phyloP scores from a whole-genome alignment of 2,113 vertebrate species.

The Oxygymnocypris stewartii region DNA sequence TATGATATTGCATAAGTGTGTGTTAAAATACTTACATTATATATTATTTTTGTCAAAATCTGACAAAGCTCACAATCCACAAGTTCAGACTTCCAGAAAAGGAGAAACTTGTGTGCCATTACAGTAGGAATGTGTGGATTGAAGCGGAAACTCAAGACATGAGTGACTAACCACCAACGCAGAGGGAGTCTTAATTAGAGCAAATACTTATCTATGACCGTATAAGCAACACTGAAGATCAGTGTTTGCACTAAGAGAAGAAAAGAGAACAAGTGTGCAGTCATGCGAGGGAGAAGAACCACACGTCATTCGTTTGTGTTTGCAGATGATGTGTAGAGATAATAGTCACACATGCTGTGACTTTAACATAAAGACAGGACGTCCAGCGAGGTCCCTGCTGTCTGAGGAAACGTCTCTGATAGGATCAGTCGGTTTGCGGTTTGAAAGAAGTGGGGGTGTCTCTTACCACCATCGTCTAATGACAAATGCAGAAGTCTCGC shows the following conservation, averaged over 20 bases:
- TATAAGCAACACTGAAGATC: background rate
- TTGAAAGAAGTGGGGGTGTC: no score
- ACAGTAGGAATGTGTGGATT: conserved; percentile 49
- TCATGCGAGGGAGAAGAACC: background rate
- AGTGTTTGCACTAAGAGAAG: background rate
- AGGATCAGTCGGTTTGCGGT: background rate
- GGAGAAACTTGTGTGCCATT: conserved; percentile 37
- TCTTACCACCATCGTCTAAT: background rate
- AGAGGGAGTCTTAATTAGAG: background rate
- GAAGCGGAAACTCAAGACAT: conserved; percentile 41
- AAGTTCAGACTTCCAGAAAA: conserved; percentile 53
- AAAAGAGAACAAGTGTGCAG: background rate
- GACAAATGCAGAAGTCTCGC: conserved; percentile 14
- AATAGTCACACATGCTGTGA: background rate
- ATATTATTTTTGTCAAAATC: conserved; percentile 18
- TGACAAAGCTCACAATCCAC: conserved; percentile 31
- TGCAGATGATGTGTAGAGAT: conserved; percentile 8
- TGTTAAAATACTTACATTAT: conserved; percentile 38
- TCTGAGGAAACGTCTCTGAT: background rate
- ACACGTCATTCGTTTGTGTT: background rate
- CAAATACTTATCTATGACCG: conserved; percentile 25
- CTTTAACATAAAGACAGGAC: background rate
- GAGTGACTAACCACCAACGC: conserved; percentile 34
- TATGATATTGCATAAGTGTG: conserved; percentile 26
- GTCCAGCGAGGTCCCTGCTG: background rate